Conservation (phyloP, 2,797 vertebrate species). For the Fundulus diaphanus region DNA sequence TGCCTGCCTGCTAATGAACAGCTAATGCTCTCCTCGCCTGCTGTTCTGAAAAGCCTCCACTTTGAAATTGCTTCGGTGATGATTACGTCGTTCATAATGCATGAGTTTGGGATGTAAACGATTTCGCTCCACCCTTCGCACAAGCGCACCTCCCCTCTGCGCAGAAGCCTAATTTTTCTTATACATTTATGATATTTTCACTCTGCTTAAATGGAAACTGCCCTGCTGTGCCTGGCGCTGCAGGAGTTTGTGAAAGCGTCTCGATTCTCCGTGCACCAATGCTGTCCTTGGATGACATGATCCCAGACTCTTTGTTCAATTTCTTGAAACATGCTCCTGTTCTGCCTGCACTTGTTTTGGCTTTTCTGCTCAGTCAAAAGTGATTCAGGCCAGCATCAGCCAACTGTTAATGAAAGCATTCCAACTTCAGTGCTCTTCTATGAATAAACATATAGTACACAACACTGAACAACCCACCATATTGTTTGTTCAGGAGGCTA, state of each 20-base stretch:
- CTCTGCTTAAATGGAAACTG: constrained; percentile 12
- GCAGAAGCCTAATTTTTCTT: constrained; percentile 17
- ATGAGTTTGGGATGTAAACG: constrained; percentile 64
- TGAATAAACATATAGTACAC: constrained; percentile 36
- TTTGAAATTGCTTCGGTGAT: constrained; percentile 52
- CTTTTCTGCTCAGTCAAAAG: constrained; percentile 22
- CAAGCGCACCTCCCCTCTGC: constrained; percentile 4
- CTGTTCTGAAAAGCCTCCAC: constrained; percentile 44
- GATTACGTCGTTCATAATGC: constrained; percentile 69
- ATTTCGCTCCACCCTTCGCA: constrained; percentile 41
- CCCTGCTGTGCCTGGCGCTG: constrained; percentile 9
- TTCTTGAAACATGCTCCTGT: constrained; percentile 37
- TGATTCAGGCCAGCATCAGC: constrained; percentile 39
- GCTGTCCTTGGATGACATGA: constrained; percentile 8
- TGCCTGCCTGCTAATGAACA: constrained; percentile 67
- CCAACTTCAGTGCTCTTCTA: constrained; percentile 10
- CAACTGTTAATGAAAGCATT: constrained; percentile 14
- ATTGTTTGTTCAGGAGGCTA: constrained; percentile 58
- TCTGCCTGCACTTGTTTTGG: constrained; percentile 39
- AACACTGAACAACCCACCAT: not conserved
- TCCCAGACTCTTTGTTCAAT: constrained; percentile 20
- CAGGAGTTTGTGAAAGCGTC: constrained; percentile 8
- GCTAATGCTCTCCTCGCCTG: constrained; percentile 54
- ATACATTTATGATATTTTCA: constrained; percentile 21
- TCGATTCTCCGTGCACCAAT: constrained; percentile 5